Percentiles rank a stretch among this genome's conserved stretches.
These are phyloP conservation scores for Otolemur crassicaudatus DNA, from an alignment of 2,797 vertebrate genomes.

Conservation along the genomic window DNA sequence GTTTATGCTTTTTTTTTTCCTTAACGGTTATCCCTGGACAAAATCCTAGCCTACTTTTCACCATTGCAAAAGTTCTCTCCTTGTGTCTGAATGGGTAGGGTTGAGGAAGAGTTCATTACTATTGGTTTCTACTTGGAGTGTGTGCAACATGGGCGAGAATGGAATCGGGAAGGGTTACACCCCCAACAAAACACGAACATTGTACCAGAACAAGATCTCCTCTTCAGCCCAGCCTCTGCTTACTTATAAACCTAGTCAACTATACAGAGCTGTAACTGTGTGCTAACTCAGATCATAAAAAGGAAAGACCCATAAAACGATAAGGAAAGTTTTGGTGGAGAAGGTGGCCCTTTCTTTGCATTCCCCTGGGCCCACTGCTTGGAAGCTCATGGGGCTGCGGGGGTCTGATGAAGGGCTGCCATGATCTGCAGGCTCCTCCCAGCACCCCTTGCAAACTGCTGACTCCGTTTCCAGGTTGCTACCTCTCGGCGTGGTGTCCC, in stretches of 20 bases:
- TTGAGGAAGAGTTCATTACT: constrained; percentile 69
- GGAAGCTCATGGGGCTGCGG: constrained; percentile 60
- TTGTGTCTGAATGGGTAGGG: constrained; percentile 60
- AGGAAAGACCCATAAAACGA: constrained; percentile 54
- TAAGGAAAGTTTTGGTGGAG: background rate
- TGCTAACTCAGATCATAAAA: constrained; percentile 65
- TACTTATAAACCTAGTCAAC: constrained; percentile 40
- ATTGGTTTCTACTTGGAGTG: background rate
- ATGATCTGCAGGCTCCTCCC: constrained; percentile 61
- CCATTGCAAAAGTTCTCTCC: constrained; percentile 76
- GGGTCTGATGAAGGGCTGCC: constrained; percentile 63
- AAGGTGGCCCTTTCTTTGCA: constrained; percentile 45
- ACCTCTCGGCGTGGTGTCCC: constrained; percentile 67
- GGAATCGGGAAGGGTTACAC: background rate
- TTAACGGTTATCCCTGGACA: constrained; percentile 68
- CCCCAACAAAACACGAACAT: background rate
- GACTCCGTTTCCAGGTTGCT: constrained; percentile 72
- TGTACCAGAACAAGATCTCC: background rate
- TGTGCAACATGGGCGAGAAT: background rate
- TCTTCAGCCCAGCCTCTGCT: constrained; percentile 58
- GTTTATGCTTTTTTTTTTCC: constrained; percentile 32
- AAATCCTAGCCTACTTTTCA: constrained; percentile 69
- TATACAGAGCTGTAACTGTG: constrained; percentile 1
- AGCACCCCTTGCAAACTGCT: constrained; percentile 61
- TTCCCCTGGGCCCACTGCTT: constrained; percentile 3